These are phyloP conservation scores for Siniperca scherzeri DNA, from an alignment of 2,797 vertebrate genomes.

Conservation along the genomic window DNA sequence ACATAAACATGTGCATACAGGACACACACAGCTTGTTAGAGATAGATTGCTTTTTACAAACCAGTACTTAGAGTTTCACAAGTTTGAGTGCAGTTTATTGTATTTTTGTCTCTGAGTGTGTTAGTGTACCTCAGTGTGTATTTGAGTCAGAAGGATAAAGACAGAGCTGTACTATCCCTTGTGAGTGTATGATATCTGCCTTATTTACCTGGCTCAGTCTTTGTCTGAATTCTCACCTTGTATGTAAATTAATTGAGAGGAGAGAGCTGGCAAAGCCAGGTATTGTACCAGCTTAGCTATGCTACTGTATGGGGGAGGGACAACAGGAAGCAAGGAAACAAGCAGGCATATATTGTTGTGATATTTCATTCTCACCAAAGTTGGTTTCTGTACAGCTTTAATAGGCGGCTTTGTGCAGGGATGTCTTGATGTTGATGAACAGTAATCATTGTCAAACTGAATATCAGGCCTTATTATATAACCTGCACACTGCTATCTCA, in stretches of 20 bases:
- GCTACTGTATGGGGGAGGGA: too few relatives aligned
- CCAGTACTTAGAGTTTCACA: slow-evolving; percentile 46
- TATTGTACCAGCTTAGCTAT: neutral
- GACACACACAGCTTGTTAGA: slow-evolving; percentile 18
- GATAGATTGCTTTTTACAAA: slow-evolving; percentile 62
- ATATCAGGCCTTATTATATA: too few relatives aligned
- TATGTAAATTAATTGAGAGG: slow-evolving; percentile 29
- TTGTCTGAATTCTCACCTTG: slow-evolving; percentile 27
- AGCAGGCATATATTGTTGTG: too few relatives aligned
- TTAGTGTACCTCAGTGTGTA: slow-evolving; percentile 15
- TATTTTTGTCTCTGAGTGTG: slow-evolving; percentile 33
- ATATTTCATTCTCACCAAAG: too few relatives aligned
- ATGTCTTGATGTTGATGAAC: too few relatives aligned
- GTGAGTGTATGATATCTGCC: slow-evolving; percentile 40
- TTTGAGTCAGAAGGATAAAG: slow-evolving; percentile 31
- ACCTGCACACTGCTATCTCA: too few relatives aligned
- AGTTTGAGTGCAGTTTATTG: slow-evolving; percentile 46
- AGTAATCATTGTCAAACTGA: too few relatives aligned
- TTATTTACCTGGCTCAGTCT: slow-evolving; percentile 45
- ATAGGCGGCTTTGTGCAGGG: too few relatives aligned
- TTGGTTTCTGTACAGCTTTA: too few relatives aligned
- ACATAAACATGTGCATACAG: neutral
- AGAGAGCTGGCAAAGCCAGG: slow-evolving; percentile 6
- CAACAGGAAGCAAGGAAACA: too few relatives aligned
- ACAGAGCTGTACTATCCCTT: slow-evolving; percentile 34